Conservation (phyloP, 2,113 vertebrate species). For the Machaerirhynchus nigripectus region DNA sequence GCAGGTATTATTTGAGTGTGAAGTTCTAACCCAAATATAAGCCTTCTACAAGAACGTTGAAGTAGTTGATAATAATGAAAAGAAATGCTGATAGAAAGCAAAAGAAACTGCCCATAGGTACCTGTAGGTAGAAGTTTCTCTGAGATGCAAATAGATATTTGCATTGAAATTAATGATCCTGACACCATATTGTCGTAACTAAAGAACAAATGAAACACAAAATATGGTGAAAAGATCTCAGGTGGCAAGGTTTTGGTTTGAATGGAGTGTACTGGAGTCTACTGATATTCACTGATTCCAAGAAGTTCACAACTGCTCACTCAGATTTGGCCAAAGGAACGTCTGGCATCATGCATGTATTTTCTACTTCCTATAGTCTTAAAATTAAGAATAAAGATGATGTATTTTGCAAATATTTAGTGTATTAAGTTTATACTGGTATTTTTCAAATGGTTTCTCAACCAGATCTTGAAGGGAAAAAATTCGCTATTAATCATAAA, state of each 20-base stretch:
- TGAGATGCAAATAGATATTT: not conserved
- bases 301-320: not conserved
- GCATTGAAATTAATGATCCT: not conserved
- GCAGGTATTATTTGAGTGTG: not conserved
- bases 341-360: not conserved
- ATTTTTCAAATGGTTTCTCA: not conserved
- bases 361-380: not conserved
- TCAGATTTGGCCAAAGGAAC: not conserved
- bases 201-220: not conserved
- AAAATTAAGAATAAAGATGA: not conserved
- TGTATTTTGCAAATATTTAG: not conserved
- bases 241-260: not conserved
- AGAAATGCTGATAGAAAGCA: not conserved
- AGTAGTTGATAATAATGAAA: not conserved
- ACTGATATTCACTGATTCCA: not conserved
- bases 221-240: not conserved
- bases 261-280: not conserved
- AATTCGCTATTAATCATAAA: not conserved
- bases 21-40: not conserved
- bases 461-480: not conserved
- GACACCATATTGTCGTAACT: rapidly evolving
- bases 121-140: not conserved
- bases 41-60: not conserved
- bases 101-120: not conserved
- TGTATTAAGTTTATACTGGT: not conserved